A percentile compares a stretch with the other conserved stretches of the same genome.
These are phyloP conservation scores for Cepphus grylle DNA, from an alignment of 2,113 vertebrate genomes.

Conservation along the genomic window DNA sequence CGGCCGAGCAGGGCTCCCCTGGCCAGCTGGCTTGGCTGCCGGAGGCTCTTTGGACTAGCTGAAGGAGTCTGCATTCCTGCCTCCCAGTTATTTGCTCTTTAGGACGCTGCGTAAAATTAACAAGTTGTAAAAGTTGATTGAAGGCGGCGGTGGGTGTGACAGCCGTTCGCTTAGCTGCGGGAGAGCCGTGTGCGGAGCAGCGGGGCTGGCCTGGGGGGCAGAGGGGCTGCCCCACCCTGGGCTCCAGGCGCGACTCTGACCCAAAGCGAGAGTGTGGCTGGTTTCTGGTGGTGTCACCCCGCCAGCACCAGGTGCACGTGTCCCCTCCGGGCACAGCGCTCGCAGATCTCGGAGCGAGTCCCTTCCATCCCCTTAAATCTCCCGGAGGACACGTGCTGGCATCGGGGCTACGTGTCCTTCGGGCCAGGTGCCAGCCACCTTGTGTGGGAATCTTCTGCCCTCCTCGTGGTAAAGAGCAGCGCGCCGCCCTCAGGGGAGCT, in stretches of 20 bases:
- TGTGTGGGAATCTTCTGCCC: neutral
- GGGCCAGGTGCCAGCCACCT: neutral
- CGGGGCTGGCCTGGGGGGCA: neutral
- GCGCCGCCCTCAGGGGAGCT: accelerated
- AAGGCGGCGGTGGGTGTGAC: conserved; percentile 75
- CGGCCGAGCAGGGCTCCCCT: conserved; percentile 44
- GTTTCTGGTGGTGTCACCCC: neutral
- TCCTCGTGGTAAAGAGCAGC: neutral
- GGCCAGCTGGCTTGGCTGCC: conserved; percentile 55
- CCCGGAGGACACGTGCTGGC: neutral
- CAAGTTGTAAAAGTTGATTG: conserved; percentile 77
- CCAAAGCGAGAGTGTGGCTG: neutral
- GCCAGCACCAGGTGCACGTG: neutral
- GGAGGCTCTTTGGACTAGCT: conserved; percentile 66
- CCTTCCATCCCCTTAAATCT: neutral
- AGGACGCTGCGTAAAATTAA: conserved; percentile 78
- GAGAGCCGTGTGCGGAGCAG: conserved; percentile 6
- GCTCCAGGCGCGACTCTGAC: neutral
- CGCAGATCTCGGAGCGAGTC: neutral
- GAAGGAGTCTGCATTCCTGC: conserved; percentile 68
- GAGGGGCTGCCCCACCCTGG: neutral
- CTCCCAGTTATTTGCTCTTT: conserved; percentile 76
- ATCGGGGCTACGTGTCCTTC: accelerated
- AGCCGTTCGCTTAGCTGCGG: conserved; percentile 60
- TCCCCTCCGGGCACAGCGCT: neutral